Conservation (phyloP, 2,888 invertebrate genomes). For the Ellobium chinense region DNA sequence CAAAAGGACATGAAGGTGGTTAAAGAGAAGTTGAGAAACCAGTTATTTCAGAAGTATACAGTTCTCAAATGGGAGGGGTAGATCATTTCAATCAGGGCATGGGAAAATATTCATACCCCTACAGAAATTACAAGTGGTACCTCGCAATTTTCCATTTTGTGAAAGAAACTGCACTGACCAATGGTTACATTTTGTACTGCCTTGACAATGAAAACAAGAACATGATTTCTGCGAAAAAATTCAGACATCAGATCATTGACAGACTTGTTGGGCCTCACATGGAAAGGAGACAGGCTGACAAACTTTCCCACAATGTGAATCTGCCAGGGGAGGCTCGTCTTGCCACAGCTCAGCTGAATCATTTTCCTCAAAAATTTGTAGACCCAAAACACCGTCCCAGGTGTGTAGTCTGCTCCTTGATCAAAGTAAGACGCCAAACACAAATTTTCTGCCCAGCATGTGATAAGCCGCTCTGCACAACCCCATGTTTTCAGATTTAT, state of each 20-base stretch:
- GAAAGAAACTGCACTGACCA: slow-evolving; percentile 50
- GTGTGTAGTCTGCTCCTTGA: slow-evolving; percentile 45
- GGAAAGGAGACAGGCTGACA: background rate
- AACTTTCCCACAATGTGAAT: background rate
- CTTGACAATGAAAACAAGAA: background rate
- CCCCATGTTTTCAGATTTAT: slow-evolving; percentile 45
- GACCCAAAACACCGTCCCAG: slow-evolving; percentile 48
- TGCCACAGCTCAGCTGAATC: background rate
- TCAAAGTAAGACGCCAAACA: slow-evolving; percentile 43
- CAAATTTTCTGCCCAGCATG: slow-evolving; percentile 41
- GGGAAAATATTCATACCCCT: slow-evolving; percentile 45
- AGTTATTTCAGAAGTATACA: slow-evolving; percentile 41
- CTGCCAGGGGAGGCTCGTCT: background rate
- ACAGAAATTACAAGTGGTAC: slow-evolving; percentile 49
- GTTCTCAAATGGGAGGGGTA: slow-evolving; percentile 48
- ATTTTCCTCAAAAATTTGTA: slow-evolving; percentile 7
- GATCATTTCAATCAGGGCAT: slow-evolving; percentile 45
- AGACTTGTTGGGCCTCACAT: background rate
- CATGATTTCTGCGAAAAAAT: background rate
- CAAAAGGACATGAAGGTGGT: slow-evolving; percentile 14
- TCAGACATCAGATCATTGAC: background rate
- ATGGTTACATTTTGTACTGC: slow-evolving; percentile 52
- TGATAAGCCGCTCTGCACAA: slow-evolving; percentile 42
- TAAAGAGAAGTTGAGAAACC: slow-evolving; percentile 33
- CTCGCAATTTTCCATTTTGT: slow-evolving; percentile 38